Conservation (phyloP, 2,888 invertebrate genomes). For the Xiphydria camelus region DNA sequence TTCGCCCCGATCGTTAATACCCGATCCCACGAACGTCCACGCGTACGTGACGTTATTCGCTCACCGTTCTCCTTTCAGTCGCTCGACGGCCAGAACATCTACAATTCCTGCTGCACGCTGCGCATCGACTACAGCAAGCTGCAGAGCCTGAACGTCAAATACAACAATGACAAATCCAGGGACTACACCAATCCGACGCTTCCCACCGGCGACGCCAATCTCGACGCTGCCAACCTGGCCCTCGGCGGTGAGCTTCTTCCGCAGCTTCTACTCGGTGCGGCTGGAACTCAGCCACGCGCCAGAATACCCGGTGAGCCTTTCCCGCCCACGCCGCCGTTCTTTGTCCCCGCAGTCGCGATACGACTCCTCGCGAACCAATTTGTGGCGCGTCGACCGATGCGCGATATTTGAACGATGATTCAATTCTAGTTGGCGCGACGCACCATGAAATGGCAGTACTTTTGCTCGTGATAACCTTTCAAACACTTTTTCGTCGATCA, state of each 20-base stretch:
- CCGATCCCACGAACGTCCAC: no score
- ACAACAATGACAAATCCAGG: constrained; percentile 99
- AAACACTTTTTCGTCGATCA: no score
- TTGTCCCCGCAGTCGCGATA: no score
- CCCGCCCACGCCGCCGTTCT: no score
- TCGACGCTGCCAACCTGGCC: constrained; percentile 67
- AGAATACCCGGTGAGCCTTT: constrained; percentile 55
- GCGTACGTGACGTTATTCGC: constrained; percentile 22
- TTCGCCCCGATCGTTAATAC: no score
- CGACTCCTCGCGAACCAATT: no score
- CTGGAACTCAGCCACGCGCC: constrained; percentile 53
- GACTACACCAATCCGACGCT: constrained; percentile 99
- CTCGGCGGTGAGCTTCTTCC: constrained; percentile 69
- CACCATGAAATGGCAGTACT: no score
- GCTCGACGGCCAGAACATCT: constrained; percentile 98
- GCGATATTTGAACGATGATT: no score
- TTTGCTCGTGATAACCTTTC: no score
- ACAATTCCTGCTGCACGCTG: constrained; percentile 98
- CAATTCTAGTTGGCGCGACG: no score
- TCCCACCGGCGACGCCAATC: constrained; percentile 86
- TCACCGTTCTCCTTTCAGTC: constrained; percentile 63
- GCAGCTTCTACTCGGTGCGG: constrained; percentile 62
- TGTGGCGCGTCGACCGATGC: no score
- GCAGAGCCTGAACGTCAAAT: constrained; percentile 97
- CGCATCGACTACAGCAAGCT: constrained; percentile 99